Evolutionary conservation across 2,888 invertebrate species (phyloP), one percentile per base, ranked within the genome.

Genomic region (Galerucella calmariensis): DNA sequence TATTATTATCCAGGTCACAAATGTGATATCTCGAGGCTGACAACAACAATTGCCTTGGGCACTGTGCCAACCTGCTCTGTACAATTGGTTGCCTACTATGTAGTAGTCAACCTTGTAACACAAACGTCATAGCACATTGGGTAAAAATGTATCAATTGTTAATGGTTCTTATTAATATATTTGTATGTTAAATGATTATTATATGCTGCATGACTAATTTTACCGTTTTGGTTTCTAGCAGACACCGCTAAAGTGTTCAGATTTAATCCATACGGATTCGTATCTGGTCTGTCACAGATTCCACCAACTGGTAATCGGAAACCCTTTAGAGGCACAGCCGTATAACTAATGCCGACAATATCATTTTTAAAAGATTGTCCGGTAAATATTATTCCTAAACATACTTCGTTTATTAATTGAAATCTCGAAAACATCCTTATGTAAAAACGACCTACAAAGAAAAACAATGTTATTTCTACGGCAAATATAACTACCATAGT

Each of bases 351-450:
- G 16, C 85, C 85, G 14, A 85, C 75, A 10, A 81, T 81, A 61
- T 88, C 85, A 67, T 89, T 88, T 73, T 87, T 82, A 71, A 90
- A 90, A 1, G 89, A 88, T 68, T 89, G 89, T 10, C 89, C 90
- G 0, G 90, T 90, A 81, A 90, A 90, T 0, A 89, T 88, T 0
- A 90, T 87, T 0, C 90, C 90, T 6, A 90, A 83, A 72, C 90
- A 90, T 48, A 90, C 89, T 75, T 89, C 89, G 3, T 88, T 87
- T 2, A 90, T 82, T 0, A 89, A 84, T 1, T 88, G 83, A 1
- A 89, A 84, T 69, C 88, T 83, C 27, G 89, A 88, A 73, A 79
- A 78, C 20, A 51, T 75, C 6, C 73, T 72, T 59, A 77, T 53
- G 46, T 74, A 79, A 1, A 46, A 51, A 35, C 41, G 58, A 53